phyloP scores from a whole-genome alignment of 2,797 vertebrate species.

The Malacoctenus gilli region DNA sequence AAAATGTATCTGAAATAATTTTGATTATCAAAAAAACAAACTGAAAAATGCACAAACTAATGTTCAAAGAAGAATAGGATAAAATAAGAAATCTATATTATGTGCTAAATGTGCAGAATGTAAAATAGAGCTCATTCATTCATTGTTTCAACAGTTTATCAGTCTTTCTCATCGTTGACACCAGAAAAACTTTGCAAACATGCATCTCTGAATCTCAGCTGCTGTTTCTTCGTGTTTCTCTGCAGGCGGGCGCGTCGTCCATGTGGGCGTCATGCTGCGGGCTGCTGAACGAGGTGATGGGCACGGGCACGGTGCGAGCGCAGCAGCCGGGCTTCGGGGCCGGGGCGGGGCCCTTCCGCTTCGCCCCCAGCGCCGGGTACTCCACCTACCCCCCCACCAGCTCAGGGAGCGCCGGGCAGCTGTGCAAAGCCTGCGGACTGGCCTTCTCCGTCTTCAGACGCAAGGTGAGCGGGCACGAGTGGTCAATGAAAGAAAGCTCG shows the following conservation, averaged over 20 bases:
- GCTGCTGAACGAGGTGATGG: conserved; percentile 98
- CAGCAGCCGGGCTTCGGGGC: conserved; percentile 91
- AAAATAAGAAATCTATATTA: too few species aligned
- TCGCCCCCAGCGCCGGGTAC: conserved; percentile 89
- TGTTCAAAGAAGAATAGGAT: too few species aligned
- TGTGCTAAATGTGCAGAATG: too few species aligned
- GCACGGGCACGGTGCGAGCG: conserved; percentile 92
- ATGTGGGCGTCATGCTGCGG: conserved; percentile 99
- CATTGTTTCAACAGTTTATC: too few species aligned
- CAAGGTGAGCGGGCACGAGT: conserved; percentile 90
- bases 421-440: conserved; percentile 95
- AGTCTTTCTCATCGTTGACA: too few species aligned
- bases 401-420: conserved; percentile 84
- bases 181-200: too few species aligned
- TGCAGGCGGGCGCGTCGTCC: conserved; percentile 93
- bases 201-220: conserved; percentile 12
- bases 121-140: too few species aligned
- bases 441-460: conserved; percentile 95
- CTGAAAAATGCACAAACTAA: too few species aligned
- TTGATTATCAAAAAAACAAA: too few species aligned
- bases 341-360: conserved; percentile 91
- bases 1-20: too few species aligned
- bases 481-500: too few species aligned
- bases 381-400: conserved; percentile 86
- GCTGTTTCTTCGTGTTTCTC: conserved; percentile 20